phyloP scores from a whole-genome alignment of 2,113 vertebrate genomes.

The Sardina pilchardus region DNA sequence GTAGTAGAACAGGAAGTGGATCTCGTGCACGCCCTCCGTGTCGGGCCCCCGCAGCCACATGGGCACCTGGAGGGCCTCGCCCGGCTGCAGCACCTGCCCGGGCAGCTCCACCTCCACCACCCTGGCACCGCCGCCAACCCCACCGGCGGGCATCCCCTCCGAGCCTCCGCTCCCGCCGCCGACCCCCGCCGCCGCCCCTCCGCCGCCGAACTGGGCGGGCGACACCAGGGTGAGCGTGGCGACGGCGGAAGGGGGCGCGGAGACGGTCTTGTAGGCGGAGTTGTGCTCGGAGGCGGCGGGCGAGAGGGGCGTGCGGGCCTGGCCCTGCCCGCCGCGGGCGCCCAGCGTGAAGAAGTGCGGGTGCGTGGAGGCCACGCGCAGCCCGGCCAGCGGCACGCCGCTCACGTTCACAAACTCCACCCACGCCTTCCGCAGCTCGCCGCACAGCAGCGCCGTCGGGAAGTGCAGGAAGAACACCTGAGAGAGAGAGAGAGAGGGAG shows the following conservation, averaged over 20 bases:
- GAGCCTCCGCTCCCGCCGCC: neutral
- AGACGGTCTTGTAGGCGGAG: conserved; percentile 91
- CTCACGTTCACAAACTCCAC: conserved; percentile 97
- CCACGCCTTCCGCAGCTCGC: conserved; percentile 92
- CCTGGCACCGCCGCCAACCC: conserved; percentile 55
- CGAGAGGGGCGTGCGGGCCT: conserved; percentile 79
- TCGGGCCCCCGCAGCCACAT: conserved; percentile 96
- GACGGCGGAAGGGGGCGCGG: conserved; percentile 69
- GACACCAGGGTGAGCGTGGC: conserved; percentile 76
- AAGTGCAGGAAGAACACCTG: conserved; percentile 99
- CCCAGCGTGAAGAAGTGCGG: conserved; percentile 87
- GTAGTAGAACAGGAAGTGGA: conserved; percentile 98
- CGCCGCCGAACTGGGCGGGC: conserved; percentile 76
- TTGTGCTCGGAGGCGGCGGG: conserved; percentile 87
- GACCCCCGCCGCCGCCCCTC: conserved; percentile 53
- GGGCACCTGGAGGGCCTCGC: conserved; percentile 87
- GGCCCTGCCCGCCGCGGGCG: conserved; percentile 80
- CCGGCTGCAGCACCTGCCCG: conserved; percentile 80
- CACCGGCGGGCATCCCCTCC: conserved; percentile 27
- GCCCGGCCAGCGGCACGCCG: conserved; percentile 79
- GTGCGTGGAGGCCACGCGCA: conserved; percentile 90
- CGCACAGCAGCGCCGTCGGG: conserved; percentile 93
- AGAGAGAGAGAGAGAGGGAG: neutral
- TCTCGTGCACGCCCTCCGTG: conserved; percentile 96
- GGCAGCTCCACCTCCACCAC: conserved; percentile 85